A percentile compares a stretch with the other conserved stretches of the same genome.
These are phyloP conservation scores for Gobio occitaniae DNA, from an alignment of 2,797 vertebrate genomes.

Conservation along the genomic window DNA sequence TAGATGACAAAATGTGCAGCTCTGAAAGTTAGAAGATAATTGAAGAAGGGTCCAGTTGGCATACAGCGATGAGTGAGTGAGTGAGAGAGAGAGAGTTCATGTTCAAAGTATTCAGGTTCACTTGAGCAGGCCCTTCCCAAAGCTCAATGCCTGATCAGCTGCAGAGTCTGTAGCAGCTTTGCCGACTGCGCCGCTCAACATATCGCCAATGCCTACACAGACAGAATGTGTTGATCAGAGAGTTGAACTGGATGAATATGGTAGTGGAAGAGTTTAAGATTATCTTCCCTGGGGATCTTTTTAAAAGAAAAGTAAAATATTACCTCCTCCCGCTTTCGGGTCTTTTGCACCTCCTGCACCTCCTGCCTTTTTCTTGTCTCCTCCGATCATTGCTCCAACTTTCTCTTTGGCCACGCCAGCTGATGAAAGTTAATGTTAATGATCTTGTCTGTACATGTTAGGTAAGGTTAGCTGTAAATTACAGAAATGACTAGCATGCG, in stretches of 20 bases:
- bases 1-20: background rate
- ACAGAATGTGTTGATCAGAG: background rate
- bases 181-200: slow-evolving; percentile 2
- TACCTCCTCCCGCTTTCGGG: slow-evolving; percentile 45
- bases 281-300: background rate
- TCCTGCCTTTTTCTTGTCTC: slow-evolving; percentile 8
- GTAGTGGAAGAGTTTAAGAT: background rate
- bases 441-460: background rate
- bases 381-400: slow-evolving; percentile 2
- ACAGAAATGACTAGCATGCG: background rate
- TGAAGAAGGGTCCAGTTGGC: background rate
- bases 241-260: background rate
- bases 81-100: background rate
- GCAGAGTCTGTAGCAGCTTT: slow-evolving; percentile 43
- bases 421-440: slow-evolving; percentile 34
- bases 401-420: slow-evolving; percentile 59
- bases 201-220: slow-evolving; percentile 37
- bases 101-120: slow-evolving; percentile 7
- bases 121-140: slow-evolving; percentile 48
- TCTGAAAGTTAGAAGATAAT: background rate
- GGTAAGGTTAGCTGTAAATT: background rate
- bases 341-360: background rate
- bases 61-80: background rate
- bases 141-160: background rate
- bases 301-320: slow-evolving; percentile 9